A percentile compares a stretch with the other conserved stretches of the same genome.
Evolutionary conservation across 2,797 vertebrate species (phyloP).

Genomic region (Acrocephalus scirpaceus): DNA sequence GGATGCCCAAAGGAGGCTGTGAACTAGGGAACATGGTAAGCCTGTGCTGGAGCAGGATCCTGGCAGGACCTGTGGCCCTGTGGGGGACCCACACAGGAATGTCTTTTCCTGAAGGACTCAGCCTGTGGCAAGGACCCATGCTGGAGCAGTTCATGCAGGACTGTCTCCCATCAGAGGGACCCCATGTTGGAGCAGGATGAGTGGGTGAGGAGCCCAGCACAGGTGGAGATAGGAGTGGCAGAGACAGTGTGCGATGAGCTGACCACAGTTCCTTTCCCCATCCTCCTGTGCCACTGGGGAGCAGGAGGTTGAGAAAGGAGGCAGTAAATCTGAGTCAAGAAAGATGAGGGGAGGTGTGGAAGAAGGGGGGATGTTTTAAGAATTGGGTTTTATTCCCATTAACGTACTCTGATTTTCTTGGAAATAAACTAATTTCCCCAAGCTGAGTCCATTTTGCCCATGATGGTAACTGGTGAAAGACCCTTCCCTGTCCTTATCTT

Average conservation of each 20-base stretch:
- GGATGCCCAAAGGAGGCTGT: neutral
- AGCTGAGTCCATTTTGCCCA: neutral
- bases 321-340: neutral
- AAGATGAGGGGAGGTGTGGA: fast-evolving
- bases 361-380: neutral
- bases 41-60: fast-evolving
- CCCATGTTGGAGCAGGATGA: fast-evolving
- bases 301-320: neutral
- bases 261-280: neutral
- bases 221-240: neutral
- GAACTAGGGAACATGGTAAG: too few species aligned
- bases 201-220: fast-evolving
- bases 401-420: neutral
- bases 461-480: neutral
- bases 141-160: neutral
- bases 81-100: neutral
- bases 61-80: fast-evolving
- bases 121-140: fast-evolving
- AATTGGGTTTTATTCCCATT: neutral
- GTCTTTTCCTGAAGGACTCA: neutral
- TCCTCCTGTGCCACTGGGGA: neutral
- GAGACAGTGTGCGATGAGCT: neutral
- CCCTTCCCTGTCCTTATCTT: neutral
- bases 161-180: neutral
- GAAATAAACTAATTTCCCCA: neutral